These are phyloP conservation scores for Tigriopus japonicus DNA, from an alignment of 1,140 invertebrate species.

Conservation along the genomic window DNA sequence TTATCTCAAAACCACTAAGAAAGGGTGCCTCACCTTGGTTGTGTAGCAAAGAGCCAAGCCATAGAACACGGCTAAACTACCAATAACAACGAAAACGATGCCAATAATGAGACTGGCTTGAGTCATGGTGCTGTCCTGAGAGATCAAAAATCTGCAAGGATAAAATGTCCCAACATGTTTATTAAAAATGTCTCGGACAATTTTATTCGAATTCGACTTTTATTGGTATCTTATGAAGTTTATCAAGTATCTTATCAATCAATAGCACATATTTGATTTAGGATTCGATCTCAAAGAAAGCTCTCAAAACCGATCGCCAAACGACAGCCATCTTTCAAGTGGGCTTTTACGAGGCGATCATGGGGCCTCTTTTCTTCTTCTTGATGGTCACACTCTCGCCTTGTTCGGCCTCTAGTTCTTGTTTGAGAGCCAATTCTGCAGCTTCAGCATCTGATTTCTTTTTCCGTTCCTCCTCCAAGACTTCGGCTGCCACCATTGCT, in stretches of 20 bases:
- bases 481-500: slow-evolving; percentile 13
- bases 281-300: too few relatives aligned
- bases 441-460: background rate
- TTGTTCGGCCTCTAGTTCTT: too few relatives aligned
- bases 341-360: background rate
- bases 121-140: background rate
- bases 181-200: too few relatives aligned
- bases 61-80: background rate
- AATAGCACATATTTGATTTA: too few relatives aligned
- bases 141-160: background rate
- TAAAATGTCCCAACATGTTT: too few relatives aligned
- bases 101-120: background rate
- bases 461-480: slow-evolving; percentile 12
- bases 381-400: background rate
- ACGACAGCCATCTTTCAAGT: too few relatives aligned
- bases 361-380: background rate
- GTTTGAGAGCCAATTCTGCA: background rate
- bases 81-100: background rate
- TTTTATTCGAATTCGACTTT: too few relatives aligned
- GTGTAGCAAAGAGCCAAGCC: background rate
- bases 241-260: too few relatives aligned
- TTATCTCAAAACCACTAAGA: too few relatives aligned
- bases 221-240: too few relatives aligned
- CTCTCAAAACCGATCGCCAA: too few relatives aligned
- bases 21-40: background rate